Base-by-base conservation (phyloP, 2,797 vertebrate genomes). In the Oreochromis grahami region DNA sequence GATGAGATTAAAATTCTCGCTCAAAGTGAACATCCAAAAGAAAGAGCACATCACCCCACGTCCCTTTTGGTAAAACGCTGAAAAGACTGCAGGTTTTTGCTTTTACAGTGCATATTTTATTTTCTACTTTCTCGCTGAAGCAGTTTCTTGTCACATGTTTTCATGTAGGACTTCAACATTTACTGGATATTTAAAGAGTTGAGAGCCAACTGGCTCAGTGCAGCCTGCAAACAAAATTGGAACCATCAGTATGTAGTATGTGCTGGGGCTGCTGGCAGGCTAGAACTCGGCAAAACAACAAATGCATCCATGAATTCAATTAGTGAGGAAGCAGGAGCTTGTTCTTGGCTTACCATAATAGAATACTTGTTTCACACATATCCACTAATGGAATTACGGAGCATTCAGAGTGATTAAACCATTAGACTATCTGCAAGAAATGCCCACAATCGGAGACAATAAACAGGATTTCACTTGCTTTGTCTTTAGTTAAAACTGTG, bases 281-380 rank as follows among this genome's bases (percentile, higher is more conserved):
- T 41, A n/a, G 8, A 55, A 85, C 24, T 76, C 24, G 45, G 81
- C 70, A 72, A 86, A 88, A 29, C 72, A 79, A 79, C 85, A 90
- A 72, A 89, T n/a, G 84, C 7, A 79, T 80, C 41, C 76, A 70
- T 43, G 55, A 79, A 87, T 76, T 41, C 63, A 86, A 90, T 88
- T 55, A 83, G 24, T 15, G 52, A 50, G 79, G 63, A 74, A 14
- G 56, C 50, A 26, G 53, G 38, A 79, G 43, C 51, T 81, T 41
- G 70, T 87, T 88, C 76, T 51, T 10, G 21, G 48, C 60, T 60
- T 70, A 5, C 41, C 36, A 77, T 84, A 79, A 26, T 43, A 15
- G 38, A 29, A 43, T 38, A 32, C 72, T 81, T 58, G 63, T 32
- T 80, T 63, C 41, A 56, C 80, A 78, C 76, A 86, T 48, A 74